These are phyloP conservation scores for Zoroaster sp. DNA, from an alignment of 53 echinoderm and acorn worm species.

Conservation along the genomic window DNA sequence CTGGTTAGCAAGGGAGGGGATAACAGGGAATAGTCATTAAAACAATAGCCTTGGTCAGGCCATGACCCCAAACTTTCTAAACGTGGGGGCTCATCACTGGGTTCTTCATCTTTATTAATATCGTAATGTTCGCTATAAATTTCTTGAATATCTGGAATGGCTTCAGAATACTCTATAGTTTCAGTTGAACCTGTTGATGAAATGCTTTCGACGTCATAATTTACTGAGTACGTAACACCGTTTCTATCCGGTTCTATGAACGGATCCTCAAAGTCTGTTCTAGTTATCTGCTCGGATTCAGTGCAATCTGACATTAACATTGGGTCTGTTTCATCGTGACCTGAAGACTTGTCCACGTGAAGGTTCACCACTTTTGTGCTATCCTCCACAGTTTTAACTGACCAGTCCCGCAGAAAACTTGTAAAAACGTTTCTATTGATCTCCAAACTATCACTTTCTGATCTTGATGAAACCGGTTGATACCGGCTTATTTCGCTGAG, in stretches of 20 bases:
- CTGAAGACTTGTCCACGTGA: neutral
- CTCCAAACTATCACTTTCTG: neutral
- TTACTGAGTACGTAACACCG: neutral
- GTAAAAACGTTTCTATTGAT: slow-evolving; percentile 17
- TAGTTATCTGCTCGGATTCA: neutral
- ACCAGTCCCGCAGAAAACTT: neutral
- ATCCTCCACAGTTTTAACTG: neutral
- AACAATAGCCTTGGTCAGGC: neutral
- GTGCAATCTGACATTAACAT: neutral
- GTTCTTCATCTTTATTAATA: neutral
- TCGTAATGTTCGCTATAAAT: neutral
- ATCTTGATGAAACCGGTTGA: neutral
- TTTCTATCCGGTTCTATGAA: neutral
- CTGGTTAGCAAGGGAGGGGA: neutral
- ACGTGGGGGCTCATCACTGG: slow-evolving; percentile 7
- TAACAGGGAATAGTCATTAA: slow-evolving; percentile 13
- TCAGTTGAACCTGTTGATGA: slow-evolving; percentile 35
- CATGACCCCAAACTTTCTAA: slow-evolving; percentile 10
- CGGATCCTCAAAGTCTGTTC: neutral
- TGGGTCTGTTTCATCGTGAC: neutral
- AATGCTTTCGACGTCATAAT: neutral
- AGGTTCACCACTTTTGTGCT: neutral
- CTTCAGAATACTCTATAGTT: neutral
- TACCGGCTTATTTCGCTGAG: neutral
- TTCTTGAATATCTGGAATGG: neutral